A percentile compares a stretch with the other conserved stretches of the same genome.
Conservation (phyloP, 2,797 vertebrate species). For the Leptodactylus fallax region DNA sequence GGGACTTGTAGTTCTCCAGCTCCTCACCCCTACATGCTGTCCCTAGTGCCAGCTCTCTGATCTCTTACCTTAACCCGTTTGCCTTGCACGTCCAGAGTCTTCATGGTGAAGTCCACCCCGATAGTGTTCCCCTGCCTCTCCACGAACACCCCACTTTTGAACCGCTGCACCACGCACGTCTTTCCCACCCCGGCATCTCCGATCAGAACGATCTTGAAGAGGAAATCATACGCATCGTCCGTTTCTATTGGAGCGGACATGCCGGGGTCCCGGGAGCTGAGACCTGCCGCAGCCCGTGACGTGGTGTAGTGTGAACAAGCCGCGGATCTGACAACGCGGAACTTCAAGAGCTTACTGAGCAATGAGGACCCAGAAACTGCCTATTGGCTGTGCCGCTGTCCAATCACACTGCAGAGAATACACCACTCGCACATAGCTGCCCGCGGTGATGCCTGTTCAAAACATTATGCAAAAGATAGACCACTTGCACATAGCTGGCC, state of each 20-base stretch:
- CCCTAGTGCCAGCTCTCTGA: background rate
- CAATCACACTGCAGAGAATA: background rate
- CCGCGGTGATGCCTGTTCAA: background rate
- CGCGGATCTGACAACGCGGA: constrained; percentile 69
- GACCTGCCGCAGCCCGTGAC: constrained; percentile 64
- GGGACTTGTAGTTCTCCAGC: constrained; percentile 20
- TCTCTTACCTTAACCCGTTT: constrained; percentile 83
- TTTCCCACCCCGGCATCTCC: constrained; percentile 87
- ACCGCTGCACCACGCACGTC: constrained; percentile 86
- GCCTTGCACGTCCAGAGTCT: constrained; percentile 84
- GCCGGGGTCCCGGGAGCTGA: constrained; percentile 49
- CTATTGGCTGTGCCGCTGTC: background rate
- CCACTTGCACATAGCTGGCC: constrained; percentile 46
- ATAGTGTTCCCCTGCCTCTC: constrained; percentile 86
- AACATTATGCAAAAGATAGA: constrained; percentile 4
- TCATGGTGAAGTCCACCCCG: constrained; percentile 88
- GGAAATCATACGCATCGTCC: constrained; percentile 83
- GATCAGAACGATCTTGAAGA: constrained; percentile 85
- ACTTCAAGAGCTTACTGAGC: constrained; percentile 28
- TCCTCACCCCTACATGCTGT: background rate
- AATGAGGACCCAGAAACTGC: background rate
- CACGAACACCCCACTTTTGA: constrained; percentile 83
- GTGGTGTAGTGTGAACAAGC: constrained; percentile 63
- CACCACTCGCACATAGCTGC: constrained; percentile 45
- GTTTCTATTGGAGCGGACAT: constrained; percentile 75